A percentile compares a stretch with the other conserved stretches of the same genome.
phyloP scores from a whole-genome alignment of 1,140 invertebrate species.

The Patella vulgata region DNA sequence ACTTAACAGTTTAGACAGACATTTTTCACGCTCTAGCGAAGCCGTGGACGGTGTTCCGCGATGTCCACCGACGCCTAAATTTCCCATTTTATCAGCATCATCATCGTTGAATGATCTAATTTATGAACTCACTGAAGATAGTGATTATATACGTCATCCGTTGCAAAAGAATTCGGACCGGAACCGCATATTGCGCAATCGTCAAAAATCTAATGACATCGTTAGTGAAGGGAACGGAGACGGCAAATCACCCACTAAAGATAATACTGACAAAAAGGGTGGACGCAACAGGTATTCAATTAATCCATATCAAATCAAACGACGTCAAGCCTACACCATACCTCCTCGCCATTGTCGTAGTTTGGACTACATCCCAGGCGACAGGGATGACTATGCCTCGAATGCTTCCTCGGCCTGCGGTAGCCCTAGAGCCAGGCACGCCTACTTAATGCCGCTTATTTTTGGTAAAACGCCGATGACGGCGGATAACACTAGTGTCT shows the following conservation, averaged over 20 bases:
- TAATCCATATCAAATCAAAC: constrained; percentile 59
- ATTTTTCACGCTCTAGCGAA: constrained; percentile 53
- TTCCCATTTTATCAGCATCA: constrained; percentile 44
- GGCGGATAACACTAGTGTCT: constrained; percentile 51
- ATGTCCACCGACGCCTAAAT: constrained; percentile 56
- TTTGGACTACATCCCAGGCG: constrained; percentile 63
- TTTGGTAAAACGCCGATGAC: constrained; percentile 24
- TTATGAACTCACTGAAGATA: constrained; percentile 47
- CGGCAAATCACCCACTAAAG: not conserved
- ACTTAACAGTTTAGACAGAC: constrained; percentile 36
- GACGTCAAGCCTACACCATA: constrained; percentile 46
- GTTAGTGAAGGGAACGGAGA: not conserved
- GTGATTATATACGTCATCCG: constrained; percentile 10
- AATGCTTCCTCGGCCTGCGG: constrained; percentile 53
- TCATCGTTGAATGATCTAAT: constrained; percentile 54
- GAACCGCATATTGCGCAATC: constrained; percentile 7
- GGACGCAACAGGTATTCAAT: constrained; percentile 15
- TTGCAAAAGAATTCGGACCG: not conserved
- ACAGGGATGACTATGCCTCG: constrained; percentile 51
- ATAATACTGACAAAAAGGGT: constrained; percentile 4
- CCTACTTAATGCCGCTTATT: constrained; percentile 46
- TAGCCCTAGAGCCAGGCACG: constrained; percentile 52
- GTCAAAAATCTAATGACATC: constrained; percentile 11
- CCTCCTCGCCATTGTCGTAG: constrained; percentile 61
- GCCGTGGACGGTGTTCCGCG: constrained; percentile 50